Base-by-base conservation (phyloP, 2,113 vertebrate genomes). In the Machaerirhynchus nigripectus region DNA sequence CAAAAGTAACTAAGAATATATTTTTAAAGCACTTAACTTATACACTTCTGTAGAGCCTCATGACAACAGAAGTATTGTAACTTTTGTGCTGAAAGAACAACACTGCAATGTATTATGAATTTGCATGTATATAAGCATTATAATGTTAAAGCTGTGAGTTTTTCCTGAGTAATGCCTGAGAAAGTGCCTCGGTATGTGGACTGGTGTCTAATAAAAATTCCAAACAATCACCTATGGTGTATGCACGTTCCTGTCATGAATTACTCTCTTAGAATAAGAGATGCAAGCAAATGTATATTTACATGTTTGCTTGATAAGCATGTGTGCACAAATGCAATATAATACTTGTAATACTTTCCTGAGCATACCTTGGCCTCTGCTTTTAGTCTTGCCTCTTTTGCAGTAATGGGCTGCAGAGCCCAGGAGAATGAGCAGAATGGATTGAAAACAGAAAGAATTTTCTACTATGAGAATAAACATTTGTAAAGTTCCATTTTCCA, bases 141-240 rank as follows among this genome's bases (percentile, higher is more conserved):
- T 40, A 64, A 53, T 13, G 12, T 69, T 78, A 79, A 89, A 92
- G n/a, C 31, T 73, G 37, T 57, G 67, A 93, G 87, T 87, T 97
- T 96, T 94, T 93, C 96, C 96, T 96, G 96, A 96, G 96, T 96
- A 95, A 95, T 7, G 5, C 28, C 88, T 94, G 90, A 96, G 49
- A 78, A 93, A 73, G 15, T 53, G 79, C 40, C 40, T 89, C 1
- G 0, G 21, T 63, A 27, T 6, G 1, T 13, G 28, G 26, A 88
- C n/a, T 42, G 64, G 40, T 8, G 4, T 68, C 76, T 55, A 74
- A 60, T 52, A 90, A 89, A 90, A 91, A 56, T 30, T 73, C 57
- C 42, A 75, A 44, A 79, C 11, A 57, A 60, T 28, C 57, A 46
- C 13, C 28, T 64, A 12, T 6, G 30, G 23, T 35, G 42, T 39